Evolutionary conservation across 2,113 vertebrate genomes (phyloP).

Genomic region (Corythornis vintsioides): DNA sequence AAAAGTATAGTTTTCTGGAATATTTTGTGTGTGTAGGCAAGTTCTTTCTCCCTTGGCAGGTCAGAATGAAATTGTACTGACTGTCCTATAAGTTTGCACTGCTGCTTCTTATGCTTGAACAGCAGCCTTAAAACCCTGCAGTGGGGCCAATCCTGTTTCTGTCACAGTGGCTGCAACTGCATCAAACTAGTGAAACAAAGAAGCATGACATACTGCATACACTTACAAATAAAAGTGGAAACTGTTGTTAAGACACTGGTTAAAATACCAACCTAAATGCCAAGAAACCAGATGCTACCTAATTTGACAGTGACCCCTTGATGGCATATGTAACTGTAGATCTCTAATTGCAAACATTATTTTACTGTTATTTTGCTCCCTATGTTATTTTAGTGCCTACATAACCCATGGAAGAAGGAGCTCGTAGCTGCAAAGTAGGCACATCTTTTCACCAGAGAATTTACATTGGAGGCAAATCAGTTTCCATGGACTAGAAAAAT

Average conservation of each 20-base stretch:
- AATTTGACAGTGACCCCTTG: not conserved
- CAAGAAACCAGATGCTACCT: not conserved
- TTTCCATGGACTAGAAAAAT: slow-evolving; percentile 13
- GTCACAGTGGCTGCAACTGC: not conserved
- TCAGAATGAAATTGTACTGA: not conserved
- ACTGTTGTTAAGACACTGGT: not conserved
- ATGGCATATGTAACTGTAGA: not conserved
- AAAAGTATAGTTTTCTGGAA: not conserved
- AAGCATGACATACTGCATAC: not conserved
- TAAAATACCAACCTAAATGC: not conserved
- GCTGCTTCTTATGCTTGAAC: not conserved
- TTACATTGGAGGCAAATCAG: slow-evolving; percentile 10
- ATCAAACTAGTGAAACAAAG: not conserved
- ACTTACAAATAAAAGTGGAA: not conserved
- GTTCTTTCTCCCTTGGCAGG: not conserved
- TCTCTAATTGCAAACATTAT: not conserved
- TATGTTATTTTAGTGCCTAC: not conserved
- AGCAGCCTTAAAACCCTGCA: not conserved
- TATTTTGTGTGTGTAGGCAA: not conserved
- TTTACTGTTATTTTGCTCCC: not conserved
- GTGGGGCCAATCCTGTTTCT: not conserved
- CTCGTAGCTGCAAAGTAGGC: not conserved
- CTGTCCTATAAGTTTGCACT: not conserved
- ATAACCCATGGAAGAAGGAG: not conserved
- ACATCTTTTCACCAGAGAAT: not conserved